These are phyloP conservation scores for Triplophysa yarkandensis DNA, from an alignment of 2,797 vertebrate species.

Conservation along the genomic window DNA sequence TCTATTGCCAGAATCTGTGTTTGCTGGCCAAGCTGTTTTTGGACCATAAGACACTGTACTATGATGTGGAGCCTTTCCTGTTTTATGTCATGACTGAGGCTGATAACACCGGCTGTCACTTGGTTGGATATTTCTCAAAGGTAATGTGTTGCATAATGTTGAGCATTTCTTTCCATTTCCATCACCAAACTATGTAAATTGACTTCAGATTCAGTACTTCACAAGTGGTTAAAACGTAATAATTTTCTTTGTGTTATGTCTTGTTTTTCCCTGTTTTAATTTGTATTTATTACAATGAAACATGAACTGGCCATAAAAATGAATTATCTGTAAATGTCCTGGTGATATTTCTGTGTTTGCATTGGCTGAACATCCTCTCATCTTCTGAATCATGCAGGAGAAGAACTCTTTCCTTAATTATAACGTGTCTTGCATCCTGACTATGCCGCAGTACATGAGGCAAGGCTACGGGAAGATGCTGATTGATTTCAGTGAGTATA, in stretches of 20 bases:
- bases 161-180: too few relatives aligned
- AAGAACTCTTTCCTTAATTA: conserved; percentile 93
- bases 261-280: too few relatives aligned
- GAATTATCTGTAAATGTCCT: too few relatives aligned
- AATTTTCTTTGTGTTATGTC: too few relatives aligned
- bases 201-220: too few relatives aligned
- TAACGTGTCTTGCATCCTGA: conserved; percentile 89
- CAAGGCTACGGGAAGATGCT: conserved; percentile 91
- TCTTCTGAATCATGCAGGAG: conserved; percentile 69
- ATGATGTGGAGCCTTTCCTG: conserved; percentile 96
- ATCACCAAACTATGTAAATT: too few relatives aligned
- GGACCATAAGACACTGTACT: conserved; percentile 98
- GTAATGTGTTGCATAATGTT: conserved; percentile 70
- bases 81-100: conserved; percentile 99
- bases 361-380: background rate
- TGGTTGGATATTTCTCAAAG: conserved; percentile 99
- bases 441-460: conserved; percentile 91
- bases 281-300: too few relatives aligned
- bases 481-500: conserved; percentile 88
- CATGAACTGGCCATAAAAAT: too few relatives aligned
- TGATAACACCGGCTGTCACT: conserved; percentile 97
- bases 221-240: too few relatives aligned
- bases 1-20: conserved; percentile 98
- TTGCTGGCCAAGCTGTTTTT: conserved; percentile 97
- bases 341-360: too few relatives aligned